phyloP scores from a whole-genome alignment of 2,113 vertebrate species.

The Lepus americanus region DNA sequence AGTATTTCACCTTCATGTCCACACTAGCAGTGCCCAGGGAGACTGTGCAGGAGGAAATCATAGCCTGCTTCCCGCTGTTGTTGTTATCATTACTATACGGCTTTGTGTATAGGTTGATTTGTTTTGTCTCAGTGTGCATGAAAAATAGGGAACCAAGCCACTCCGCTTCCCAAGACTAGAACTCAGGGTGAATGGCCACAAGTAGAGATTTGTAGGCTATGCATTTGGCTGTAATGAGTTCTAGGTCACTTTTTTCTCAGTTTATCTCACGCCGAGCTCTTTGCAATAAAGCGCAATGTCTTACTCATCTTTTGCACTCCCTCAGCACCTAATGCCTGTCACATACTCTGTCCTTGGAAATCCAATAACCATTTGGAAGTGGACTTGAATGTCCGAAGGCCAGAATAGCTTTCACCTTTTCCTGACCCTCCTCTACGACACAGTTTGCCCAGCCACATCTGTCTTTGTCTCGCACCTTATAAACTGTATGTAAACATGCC shows the following conservation, averaged over 20 bases:
- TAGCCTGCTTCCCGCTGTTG: neutral
- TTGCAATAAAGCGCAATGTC: neutral
- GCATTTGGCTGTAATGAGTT: neutral
- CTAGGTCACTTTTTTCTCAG: neutral
- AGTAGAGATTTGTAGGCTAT: neutral
- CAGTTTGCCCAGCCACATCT: neutral
- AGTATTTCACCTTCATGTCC: neutral
- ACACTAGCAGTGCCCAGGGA: neutral
- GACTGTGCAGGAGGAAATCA: neutral
- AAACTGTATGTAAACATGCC: neutral
- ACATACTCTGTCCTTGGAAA: neutral
- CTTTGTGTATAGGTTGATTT: neutral
- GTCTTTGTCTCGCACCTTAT: neutral
- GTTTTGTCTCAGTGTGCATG: neutral
- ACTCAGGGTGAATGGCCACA: neutral
- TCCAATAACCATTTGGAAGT: neutral
- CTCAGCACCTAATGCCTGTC: neutral
- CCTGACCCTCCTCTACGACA: neutral
- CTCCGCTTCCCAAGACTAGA: neutral
- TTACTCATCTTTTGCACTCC: neutral
- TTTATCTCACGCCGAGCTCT: neutral
- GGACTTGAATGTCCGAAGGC: neutral
- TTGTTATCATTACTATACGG: neutral
- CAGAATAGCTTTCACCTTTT: neutral
- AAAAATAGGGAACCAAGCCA: neutral